phyloP scores from a whole-genome alignment of 2,113 vertebrate species.

The Probosciger aterrimus region DNA sequence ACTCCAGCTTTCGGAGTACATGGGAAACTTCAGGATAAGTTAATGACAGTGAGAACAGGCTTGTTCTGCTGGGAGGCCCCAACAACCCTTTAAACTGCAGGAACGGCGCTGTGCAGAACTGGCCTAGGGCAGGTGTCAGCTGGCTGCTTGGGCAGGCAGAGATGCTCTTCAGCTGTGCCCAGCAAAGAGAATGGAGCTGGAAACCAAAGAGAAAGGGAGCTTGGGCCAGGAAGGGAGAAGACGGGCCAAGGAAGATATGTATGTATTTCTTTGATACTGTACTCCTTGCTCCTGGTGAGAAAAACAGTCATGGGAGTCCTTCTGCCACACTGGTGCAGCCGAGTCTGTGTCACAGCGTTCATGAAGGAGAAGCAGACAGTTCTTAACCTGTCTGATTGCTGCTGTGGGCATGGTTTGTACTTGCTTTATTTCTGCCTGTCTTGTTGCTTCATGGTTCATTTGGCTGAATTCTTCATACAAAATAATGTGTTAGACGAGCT shows the following conservation, averaged over 20 bases:
- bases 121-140: rapidly evolving
- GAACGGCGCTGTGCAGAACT: neutral
- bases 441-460: constrained; percentile 34
- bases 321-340: rapidly evolving
- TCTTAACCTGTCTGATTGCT: constrained; percentile 47
- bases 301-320: neutral
- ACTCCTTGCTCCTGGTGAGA: neutral
- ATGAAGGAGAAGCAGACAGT: constrained; percentile 8
- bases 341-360: neutral
- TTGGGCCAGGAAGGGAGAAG: neutral
- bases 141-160: neutral
- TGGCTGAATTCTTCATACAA: constrained; percentile 8
- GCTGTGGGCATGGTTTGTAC: constrained; percentile 21
- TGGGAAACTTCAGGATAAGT: neutral
- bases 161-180: neutral
- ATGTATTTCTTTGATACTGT: neutral
- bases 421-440: constrained; percentile 32
- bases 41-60: neutral
- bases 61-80: neutral
- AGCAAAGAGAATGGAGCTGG: neutral
- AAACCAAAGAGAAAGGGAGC: neutral
- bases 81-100: neutral
- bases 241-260: neutral
- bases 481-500: neutral
- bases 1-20: neutral